These are phyloP conservation scores for Tiliacea citrago DNA, from an alignment of 2,888 invertebrate genomes.

Conservation along the genomic window DNA sequence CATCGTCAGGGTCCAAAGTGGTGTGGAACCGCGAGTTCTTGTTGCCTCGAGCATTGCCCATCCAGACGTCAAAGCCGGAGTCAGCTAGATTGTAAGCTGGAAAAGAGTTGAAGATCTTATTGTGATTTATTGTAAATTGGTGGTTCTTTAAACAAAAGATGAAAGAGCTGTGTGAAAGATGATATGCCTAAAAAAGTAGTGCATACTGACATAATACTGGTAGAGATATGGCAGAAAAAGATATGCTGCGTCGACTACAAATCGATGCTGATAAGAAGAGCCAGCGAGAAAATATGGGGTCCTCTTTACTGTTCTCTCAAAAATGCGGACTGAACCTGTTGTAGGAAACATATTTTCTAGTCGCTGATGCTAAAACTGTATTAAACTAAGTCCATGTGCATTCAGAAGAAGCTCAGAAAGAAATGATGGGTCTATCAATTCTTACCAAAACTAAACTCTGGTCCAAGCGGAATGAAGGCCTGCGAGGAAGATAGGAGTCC, in stretches of 20 bases:
- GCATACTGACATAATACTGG: neutral
- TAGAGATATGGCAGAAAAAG: neutral
- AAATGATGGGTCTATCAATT: neutral
- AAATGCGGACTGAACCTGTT: neutral
- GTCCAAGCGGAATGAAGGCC: conserved; percentile 69
- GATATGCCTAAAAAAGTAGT: too few species aligned
- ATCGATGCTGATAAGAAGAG: too few species aligned
- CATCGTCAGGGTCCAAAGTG: conserved; percentile 75
- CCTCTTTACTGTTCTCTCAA: neutral
- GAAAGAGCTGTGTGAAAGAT: neutral
- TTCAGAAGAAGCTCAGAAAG: neutral
- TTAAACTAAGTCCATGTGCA: too few species aligned
- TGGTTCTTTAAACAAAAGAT: neutral
- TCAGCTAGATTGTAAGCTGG: conserved; percentile 93
- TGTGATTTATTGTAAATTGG: neutral
- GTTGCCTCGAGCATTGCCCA: conserved; percentile 96
- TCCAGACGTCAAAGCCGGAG: conserved; percentile 94
- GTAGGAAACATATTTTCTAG: neutral
- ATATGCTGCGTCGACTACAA: neutral
- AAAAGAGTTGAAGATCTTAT: conserved; percentile 15
- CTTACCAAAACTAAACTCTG: conserved; percentile 75
- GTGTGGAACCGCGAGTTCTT: conserved; percentile 92
- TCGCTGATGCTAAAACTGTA: neutral
- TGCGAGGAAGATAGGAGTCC: conserved; percentile 74
- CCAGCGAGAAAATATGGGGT: neutral